Conservation (phyloP, 2,113 vertebrate genomes). For the Prochilodus magdalenae region DNA sequence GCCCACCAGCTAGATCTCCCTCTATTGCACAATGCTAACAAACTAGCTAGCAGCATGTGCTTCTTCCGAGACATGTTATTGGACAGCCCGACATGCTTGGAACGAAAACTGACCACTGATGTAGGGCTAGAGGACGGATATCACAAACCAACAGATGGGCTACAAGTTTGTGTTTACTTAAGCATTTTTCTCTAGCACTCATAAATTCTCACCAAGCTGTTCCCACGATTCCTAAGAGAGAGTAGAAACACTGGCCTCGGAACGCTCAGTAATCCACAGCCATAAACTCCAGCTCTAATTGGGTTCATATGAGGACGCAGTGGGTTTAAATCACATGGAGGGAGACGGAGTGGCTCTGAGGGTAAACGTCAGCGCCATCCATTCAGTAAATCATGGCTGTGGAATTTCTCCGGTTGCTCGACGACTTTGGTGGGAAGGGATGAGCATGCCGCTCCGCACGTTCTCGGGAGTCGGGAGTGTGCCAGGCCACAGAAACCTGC, state of each 20-base stretch:
- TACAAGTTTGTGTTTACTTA: too few species aligned
- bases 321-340: background rate
- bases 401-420: constrained; percentile 5
- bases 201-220: background rate
- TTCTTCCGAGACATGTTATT: too few species aligned
- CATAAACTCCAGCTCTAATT: background rate
- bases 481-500: constrained; percentile 3
- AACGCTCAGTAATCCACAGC: background rate
- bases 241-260: background rate
- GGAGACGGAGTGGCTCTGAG: background rate
- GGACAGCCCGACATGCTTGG: too few species aligned
- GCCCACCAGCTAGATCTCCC: too few species aligned
- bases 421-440: background rate
- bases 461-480: background rate
- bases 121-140: too few species aligned
- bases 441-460: constrained; percentile 25
- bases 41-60: too few species aligned
- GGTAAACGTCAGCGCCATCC: background rate
- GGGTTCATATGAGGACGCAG: background rate
- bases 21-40: too few species aligned
- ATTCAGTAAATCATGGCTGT: background rate
- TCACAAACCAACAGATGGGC: too few species aligned
- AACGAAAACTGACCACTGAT: too few species aligned
- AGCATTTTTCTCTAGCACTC: too few species aligned
- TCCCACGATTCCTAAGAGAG: background rate